Evolutionary conservation across 2,888 invertebrate genomes (phyloP), one percentile per base, ranked within the genome.

Genomic region (Spialia ferax): DNA sequence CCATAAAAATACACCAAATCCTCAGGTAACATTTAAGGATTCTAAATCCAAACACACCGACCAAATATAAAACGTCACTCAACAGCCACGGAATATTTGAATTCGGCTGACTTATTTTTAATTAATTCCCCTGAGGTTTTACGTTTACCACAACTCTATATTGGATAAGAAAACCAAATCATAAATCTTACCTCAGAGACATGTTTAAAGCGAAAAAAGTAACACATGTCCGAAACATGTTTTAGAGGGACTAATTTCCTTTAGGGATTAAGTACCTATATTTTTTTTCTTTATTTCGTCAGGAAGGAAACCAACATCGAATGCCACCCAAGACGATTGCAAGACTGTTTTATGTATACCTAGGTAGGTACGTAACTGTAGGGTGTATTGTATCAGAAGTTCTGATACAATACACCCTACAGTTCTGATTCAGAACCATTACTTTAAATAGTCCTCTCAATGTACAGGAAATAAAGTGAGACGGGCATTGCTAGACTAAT

Each of bases 161-260:
- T 87, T 80, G 81, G 79, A 82, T 62, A 67, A 61, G 85, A 85
- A 82, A 84, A 84, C 83, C 82, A 79, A 82, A 79, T 79, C 85
- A 91, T 93, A 93, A 93, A 93, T 93, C 91, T 92, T 87, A 77
- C 74, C 75, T 69, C 75, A 74, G 84, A 83, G 88, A 88, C 88
- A 83, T 84, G 84, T 89, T 87, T 85, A 88, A 89, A 90, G 91
- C 89, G 91, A 93, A 93, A 93, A 92, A 92, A 89, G 90, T 91
- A 93, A 93, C 93, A 93, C 89, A 88, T 93, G 92, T 92, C 89
- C 84, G 83, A 85, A 77, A 77, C 85, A 81, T 91, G 92, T 92
- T 91, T 89, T 91, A 92, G 90, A 90, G 88, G 86, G 89, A 88
- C 93, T 93, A 93, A 93, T 93, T 93, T 92, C 87, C 87, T 89